Percentiles rank a stretch among this genome's conserved stretches.
phyloP scores from a whole-genome alignment of 2,888 invertebrate species.

The Lithophane leautieri region DNA sequence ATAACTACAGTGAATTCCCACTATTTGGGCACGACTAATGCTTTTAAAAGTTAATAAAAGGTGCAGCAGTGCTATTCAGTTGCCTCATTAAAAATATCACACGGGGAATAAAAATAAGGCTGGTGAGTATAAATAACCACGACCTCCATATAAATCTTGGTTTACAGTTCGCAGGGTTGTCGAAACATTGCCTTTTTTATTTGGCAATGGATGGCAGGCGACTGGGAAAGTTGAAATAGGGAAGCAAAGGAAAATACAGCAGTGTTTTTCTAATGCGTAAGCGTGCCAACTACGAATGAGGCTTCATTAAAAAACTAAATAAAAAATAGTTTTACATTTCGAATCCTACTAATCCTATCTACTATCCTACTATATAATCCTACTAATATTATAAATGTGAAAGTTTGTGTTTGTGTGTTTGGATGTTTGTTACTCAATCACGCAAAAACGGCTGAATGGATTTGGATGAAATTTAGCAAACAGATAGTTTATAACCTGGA shows the following conservation, averaged over 20 bases:
- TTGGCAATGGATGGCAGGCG: slow-evolving; percentile 45
- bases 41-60: slow-evolving; percentile 87
- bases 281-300: neutral
- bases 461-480: no score
- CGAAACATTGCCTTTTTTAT: slow-evolving; percentile 65
- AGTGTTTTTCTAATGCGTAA: slow-evolving; percentile 9
- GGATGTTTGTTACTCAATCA: no score
- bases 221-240: slow-evolving; percentile 1
- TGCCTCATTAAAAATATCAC: slow-evolving; percentile 90
- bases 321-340: neutral
- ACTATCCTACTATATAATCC: no score
- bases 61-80: slow-evolving; percentile 84
- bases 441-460: no score
- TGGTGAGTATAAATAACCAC: slow-evolving; percentile 86
- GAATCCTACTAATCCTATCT: no score
- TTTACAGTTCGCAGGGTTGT: slow-evolving; percentile 84
- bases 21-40: slow-evolving; percentile 77
- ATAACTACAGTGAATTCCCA: slow-evolving; percentile 73
- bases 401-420: no score
- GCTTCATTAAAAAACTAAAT: neutral
- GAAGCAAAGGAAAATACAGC: slow-evolving; percentile 5
- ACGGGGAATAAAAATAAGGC: slow-evolving; percentile 88
- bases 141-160: slow-evolving; percentile 87
- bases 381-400: no score
- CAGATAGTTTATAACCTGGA: no score